Evolutionary conservation across 2,797 vertebrate species (phyloP), one percentile per base, ranked within the genome.

Genomic region (Manis pentadactyla): DNA sequence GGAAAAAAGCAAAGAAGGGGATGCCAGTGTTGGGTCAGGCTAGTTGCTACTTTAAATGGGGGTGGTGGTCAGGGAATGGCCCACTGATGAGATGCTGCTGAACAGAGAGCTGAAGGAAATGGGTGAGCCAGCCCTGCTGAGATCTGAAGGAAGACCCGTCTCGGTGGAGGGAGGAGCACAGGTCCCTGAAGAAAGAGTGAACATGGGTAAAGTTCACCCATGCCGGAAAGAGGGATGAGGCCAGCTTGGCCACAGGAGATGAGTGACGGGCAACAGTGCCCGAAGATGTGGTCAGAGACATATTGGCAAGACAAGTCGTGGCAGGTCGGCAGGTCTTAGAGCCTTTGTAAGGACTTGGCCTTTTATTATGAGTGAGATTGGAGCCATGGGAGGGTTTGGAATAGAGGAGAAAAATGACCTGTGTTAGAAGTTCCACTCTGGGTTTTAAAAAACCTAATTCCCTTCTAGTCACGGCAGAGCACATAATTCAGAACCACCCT

Each of bases 81-180:
- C 61, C 31, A 6, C 5, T 3, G 46, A 53, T 19, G 4, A 11
- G 42, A 42, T 7, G 46, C 31, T 66, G 77, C 21, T 91, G 71
- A 85, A 19, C 2, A 29, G n/a, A 74, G 31, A 31, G 27, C 18
- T 42, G n/a, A 25, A 42, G 73, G 53, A 53, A 49, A n/a, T 2
- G 1, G 61, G 15, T 17, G 17, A n/a, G 2, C 4, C 5, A 39
- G 12, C n/a, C 11, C 13, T 7, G 46, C 29, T 4, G 34, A 34
- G 31, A 71, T 12, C 21, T 42, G 27, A 73, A 79, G 53, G 64
- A 63, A 95, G 39, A 46, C 49, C 17, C 5, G 42, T 18, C 27
- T 34, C 18, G 34, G 53, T 7, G 4, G 13, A 25, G 37, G 31
- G 25, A 51, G 57, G 31, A 66, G 14, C 42, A 12, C 1, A 11